Base-by-base conservation (phyloP, 2,797 vertebrate genomes). In the Hippocampus kuda region DNA sequence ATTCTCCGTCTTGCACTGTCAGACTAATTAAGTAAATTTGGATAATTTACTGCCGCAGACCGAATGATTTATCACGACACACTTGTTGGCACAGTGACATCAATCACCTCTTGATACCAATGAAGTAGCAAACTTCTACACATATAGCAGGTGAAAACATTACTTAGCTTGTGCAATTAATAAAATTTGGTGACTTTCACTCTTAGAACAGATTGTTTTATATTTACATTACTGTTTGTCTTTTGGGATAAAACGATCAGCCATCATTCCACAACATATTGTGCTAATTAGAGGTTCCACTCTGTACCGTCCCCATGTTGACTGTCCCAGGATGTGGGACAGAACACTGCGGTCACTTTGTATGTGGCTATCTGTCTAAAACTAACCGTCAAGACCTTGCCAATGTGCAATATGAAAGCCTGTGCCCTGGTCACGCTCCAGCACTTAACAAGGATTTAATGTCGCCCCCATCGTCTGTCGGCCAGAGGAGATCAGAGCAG, bases 361-460 rank as follows among this genome's bases (percentile, higher is more conserved):
- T 6, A 59, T 30, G 62, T 46, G 24, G 41, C 62, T 3, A 9
- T 48, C n/a, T 18, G n/a, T 65, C 44, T 27, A 27, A 65, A 49
- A 49, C 63, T 10, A 48, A 20, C 24, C 24, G n/a, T 26, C 24
- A 20, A 26, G 63, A 48, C 63, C 15, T 42, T 46, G 63, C 63
- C 44, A 46, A 65, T 4, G 24, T 48, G 16, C 24, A 10, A 16
- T 22, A 67, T 13, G 27, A 67, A 51, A 42, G 63, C 70, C 42
- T 42, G 67, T 65, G 38, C 77, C 72, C 75, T 80, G 77, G 82
- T 84, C 70, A 63, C 24, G 66, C 77, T 89, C 86, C 87, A 85
- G 88, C 88, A 87, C 87, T 90, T 89, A 85, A 80, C 87, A 70
- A 74, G 78, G 81, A 91, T 90, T 90, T 88, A 80, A 76, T 71